Evolutionary conservation across 2,888 invertebrate species (phyloP).

Genomic region (Timema cristinae): DNA sequence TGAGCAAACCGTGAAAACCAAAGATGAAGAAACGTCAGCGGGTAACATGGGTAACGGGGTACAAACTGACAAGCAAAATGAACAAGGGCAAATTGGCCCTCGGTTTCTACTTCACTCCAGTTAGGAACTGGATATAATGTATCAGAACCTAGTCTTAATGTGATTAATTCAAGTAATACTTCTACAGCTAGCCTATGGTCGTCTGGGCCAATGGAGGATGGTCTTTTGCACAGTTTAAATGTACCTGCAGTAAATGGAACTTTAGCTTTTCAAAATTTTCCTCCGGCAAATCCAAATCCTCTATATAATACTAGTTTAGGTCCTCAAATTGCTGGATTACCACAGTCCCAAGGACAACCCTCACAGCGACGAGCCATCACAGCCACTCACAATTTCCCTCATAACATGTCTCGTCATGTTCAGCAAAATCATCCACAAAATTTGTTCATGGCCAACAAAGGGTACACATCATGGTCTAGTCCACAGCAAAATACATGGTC

Average conservation of each 20-base stretch:
- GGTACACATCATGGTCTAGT: constrained; percentile 45
- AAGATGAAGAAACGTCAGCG: constrained; percentile 37
- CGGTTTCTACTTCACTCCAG: constrained; percentile 37
- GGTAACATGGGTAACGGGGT: constrained; percentile 35
- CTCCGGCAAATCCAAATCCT: constrained; percentile 37
- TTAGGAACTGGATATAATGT: constrained; percentile 38
- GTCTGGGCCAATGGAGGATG: constrained; percentile 38
- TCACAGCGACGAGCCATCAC: constrained; percentile 45
- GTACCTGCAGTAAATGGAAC: constrained; percentile 39
- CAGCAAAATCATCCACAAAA: constrained; percentile 39
- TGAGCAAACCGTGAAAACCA: constrained; percentile 36
- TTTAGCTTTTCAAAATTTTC: constrained; percentile 40
- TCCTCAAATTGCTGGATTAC: constrained; percentile 38
- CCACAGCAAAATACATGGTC: constrained; percentile 42
- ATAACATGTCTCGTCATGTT: constrained; percentile 40
- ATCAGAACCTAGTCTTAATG: constrained; percentile 40
- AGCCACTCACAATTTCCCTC: constrained; percentile 45
- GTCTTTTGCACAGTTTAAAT: constrained; percentile 39
- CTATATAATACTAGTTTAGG: constrained; percentile 39
- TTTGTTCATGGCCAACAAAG: constrained; percentile 39
- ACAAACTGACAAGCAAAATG: constrained; percentile 35
- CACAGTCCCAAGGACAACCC: constrained; percentile 37
- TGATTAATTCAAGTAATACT: constrained; percentile 39
- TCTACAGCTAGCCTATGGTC: constrained; percentile 39
- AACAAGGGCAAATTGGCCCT: constrained; percentile 34